A percentile compares a stretch with the other conserved stretches of the same genome.
phyloP scores from a whole-genome alignment of 2,797 vertebrate genomes.

The Cossypha caffra region DNA sequence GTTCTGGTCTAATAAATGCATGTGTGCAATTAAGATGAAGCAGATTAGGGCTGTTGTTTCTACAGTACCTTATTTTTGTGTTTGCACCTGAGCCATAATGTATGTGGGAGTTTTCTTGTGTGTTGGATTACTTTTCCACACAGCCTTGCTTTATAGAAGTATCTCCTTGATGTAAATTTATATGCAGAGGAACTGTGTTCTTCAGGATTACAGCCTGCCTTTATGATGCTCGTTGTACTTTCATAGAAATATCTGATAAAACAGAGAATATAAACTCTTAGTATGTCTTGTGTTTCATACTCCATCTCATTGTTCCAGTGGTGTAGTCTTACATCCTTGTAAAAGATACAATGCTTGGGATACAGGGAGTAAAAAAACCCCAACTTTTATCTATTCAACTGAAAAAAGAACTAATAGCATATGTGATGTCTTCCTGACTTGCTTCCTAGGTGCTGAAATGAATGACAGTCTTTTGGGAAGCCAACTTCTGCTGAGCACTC shows the following conservation, averaged over 20 bases:
- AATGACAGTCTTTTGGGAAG: constrained; percentile 86
- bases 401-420: not conserved
- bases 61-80: not conserved
- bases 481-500: constrained; percentile 85
- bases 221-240: not conserved
- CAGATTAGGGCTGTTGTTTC: not conserved
- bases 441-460: constrained; percentile 84
- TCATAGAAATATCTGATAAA: not conserved
- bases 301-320: not conserved
- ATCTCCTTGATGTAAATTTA: not conserved
- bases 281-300: not conserved
- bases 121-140: not conserved
- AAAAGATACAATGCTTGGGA: not conserved
- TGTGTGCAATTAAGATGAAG: not conserved
- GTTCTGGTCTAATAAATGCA: not conserved
- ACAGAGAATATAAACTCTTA: not conserved
- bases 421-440: not conserved
- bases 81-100: not conserved
- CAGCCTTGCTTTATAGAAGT: not conserved
- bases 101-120: not conserved
- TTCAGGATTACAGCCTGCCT: not conserved
- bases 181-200: not conserved
- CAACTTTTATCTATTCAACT: not conserved
- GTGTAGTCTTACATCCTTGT: not conserved
- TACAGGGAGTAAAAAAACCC: rapidly evolving